These are phyloP conservation scores for Anolis apletophallus DNA, from an alignment of 2,797 vertebrate species.

Conservation along the genomic window DNA sequence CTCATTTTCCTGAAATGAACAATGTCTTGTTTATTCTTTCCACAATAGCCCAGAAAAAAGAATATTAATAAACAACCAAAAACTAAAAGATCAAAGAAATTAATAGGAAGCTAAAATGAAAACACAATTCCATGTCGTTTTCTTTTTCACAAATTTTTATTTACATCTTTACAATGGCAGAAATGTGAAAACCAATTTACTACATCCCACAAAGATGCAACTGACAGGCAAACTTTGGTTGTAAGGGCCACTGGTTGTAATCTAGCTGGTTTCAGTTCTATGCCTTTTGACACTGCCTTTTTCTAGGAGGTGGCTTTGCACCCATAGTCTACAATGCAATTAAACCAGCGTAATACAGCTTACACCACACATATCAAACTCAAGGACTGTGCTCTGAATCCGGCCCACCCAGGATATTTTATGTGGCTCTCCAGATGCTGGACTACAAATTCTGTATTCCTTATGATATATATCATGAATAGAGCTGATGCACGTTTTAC, in stretches of 20 bases:
- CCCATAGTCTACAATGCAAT: constrained; percentile 70
- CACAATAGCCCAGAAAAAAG: not conserved
- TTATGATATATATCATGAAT: too few species aligned
- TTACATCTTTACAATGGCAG: constrained; percentile 74
- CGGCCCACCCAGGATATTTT: too few species aligned
- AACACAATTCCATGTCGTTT: constrained; percentile 60
- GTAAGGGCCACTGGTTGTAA: constrained; percentile 76
- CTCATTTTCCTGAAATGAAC: not conserved
- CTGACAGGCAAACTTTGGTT: constrained; percentile 74
- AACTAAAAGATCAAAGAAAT: constrained; percentile 41
- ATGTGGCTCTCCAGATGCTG: too few species aligned
- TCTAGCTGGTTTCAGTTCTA: constrained; percentile 4
- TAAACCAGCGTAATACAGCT: constrained; percentile 70
- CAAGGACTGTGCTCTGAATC: too few species aligned
- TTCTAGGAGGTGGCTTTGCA: not conserved
- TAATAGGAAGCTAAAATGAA: constrained; percentile 48
- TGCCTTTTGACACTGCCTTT: constrained; percentile 14
- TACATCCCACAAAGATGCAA: constrained; percentile 56
- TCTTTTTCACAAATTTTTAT: constrained; percentile 77
- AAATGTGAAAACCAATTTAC: constrained; percentile 63
- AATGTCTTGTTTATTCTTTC: not conserved
- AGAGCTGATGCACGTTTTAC: too few species aligned
- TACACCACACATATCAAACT: too few species aligned
- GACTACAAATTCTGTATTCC: too few species aligned
- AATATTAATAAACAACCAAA: constrained; percentile 20